Evolutionary conservation across 2,888 invertebrate genomes (phyloP), one percentile per base, ranked within the genome.

Genomic region (Lasioglossum morio): DNA sequence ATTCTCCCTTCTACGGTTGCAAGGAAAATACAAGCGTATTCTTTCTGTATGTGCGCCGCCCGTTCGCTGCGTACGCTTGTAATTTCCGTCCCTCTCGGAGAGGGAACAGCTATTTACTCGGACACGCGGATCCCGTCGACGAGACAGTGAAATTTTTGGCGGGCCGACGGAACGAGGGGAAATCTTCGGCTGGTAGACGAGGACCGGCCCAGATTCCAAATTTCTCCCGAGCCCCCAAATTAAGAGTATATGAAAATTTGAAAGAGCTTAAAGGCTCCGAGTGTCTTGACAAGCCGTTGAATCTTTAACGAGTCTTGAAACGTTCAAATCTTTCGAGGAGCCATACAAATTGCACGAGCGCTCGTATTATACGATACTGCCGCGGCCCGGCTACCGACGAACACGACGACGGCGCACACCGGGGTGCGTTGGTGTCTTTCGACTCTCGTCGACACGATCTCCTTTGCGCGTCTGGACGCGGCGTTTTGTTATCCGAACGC

Each of bases 1-100:
- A 92, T 93, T 93, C 93, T 92, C 90, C 88, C 87, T 78, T 81
- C 81, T 70, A 73, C 85, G 84, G 85, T 85, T 85, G 83, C 81
- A 90, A 91, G 92, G 91, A 91, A 91, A 92, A 91, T 91, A 87
- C 88, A 82, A 77, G 77, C 85, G 87, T 87, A 81, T 82, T 78
- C 80, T 72, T 82, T 72, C 76, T 57, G 82, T 81, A 69, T 77
- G 78, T 60, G 60, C 78, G 78, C n/a, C 70, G 70, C 70, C 70
- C 63, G 79, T 79, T 72, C 57, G 66, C 66, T 77, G 81, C 75
- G 72, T 81, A 43, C 69, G 57, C 43, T 72, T 57, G 82, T 81
- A 84, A 86, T 86, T 81, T 85, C 82, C 79, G 72, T 80, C 72
- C 70, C 76, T 75, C 10, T 77, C 69, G 23, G 23, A 69, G 60